Evolutionary conservation across 2,797 vertebrate genomes (phyloP).

Genomic region (Syngnathus rostellatus): DNA sequence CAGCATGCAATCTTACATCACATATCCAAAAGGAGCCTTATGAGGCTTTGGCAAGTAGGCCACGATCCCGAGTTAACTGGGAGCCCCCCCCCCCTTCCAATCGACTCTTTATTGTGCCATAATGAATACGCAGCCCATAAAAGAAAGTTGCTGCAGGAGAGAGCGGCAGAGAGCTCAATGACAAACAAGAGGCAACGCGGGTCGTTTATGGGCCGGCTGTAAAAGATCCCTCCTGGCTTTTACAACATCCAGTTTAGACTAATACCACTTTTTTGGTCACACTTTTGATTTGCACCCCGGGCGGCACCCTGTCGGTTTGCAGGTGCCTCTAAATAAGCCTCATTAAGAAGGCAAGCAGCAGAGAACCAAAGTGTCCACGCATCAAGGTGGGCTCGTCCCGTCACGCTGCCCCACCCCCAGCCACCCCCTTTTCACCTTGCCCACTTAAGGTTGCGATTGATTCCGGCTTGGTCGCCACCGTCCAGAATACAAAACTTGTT

Average conservation of each 20-base stretch:
- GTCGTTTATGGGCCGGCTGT: constrained; percentile 8
- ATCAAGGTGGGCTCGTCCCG: not conserved
- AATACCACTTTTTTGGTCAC: constrained; percentile 28
- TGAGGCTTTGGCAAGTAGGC: not conserved
- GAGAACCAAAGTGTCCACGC: constrained; percentile 58
- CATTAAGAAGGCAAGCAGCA: constrained; percentile 58
- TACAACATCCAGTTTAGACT: constrained; percentile 37
- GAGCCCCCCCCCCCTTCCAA: not conserved
- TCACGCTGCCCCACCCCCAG: not conserved
- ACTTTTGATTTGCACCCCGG: constrained; percentile 21
- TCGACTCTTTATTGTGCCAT: constrained; percentile 1
- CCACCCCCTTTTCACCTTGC: not conserved
- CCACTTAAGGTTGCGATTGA: not conserved
- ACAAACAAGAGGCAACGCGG: constrained; percentile 17
- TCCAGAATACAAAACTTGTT: not conserved
- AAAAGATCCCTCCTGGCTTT: constrained; percentile 17
- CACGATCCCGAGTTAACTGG: not conserved
- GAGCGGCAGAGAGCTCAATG: constrained; percentile 25
- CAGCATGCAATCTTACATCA: not conserved
- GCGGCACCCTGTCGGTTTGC: constrained; percentile 25
- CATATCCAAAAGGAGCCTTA: not conserved
- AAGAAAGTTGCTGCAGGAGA: constrained; percentile 17
- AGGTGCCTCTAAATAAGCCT: constrained; percentile 54
- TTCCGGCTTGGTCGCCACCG: not conserved
- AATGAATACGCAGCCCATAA: constrained; percentile 37